These are phyloP conservation scores for Greenwoodochromis staneri DNA, from an alignment of 2,113 vertebrate genomes.

Conservation along the genomic window DNA sequence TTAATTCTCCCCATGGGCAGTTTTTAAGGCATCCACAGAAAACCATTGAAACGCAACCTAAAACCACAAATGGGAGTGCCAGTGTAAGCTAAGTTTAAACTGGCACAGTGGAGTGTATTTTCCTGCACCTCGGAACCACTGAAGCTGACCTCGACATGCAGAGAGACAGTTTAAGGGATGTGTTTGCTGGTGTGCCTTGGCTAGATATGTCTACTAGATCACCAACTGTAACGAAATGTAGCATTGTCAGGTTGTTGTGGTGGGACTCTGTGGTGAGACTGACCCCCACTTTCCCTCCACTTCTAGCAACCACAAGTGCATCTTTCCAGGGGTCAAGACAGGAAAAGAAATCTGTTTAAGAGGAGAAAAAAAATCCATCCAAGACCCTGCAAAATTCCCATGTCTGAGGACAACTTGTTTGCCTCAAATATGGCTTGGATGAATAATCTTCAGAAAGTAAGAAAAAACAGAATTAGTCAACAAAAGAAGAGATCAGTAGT, in stretches of 20 bases:
- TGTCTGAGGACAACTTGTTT: slow-evolving; percentile 16
- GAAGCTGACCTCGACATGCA: slow-evolving; percentile 50
- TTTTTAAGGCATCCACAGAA: slow-evolving; percentile 47
- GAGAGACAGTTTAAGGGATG: slow-evolving; percentile 37
- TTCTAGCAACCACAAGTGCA: slow-evolving; percentile 11
- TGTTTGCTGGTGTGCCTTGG: slow-evolving; percentile 40
- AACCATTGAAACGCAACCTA: slow-evolving; percentile 56
- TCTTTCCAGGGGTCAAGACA: slow-evolving; percentile 17
- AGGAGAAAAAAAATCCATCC: neutral
- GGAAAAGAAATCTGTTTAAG: neutral
- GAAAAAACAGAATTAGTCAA: slow-evolving; percentile 27
- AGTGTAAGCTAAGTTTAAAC: slow-evolving; percentile 63
- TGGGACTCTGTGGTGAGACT: slow-evolving; percentile 24
- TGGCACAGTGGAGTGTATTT: slow-evolving; percentile 51
- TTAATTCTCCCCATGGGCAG: slow-evolving; percentile 55
- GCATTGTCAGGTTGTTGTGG: slow-evolving; percentile 62
- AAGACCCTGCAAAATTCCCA: neutral
- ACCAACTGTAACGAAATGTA: slow-evolving; percentile 30
- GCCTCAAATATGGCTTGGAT: slow-evolving; percentile 3
- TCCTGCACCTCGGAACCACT: slow-evolving; percentile 46
- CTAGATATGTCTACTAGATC: slow-evolving; percentile 37
- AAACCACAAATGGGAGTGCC: slow-evolving; percentile 68
- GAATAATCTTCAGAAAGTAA: slow-evolving; percentile 6
- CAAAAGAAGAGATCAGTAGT: slow-evolving; percentile 15
- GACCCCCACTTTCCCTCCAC: neutral